These are phyloP conservation scores for Lethenteron reissneri DNA, from an alignment of 2,113 vertebrate genomes.

Conservation along the genomic window DNA sequence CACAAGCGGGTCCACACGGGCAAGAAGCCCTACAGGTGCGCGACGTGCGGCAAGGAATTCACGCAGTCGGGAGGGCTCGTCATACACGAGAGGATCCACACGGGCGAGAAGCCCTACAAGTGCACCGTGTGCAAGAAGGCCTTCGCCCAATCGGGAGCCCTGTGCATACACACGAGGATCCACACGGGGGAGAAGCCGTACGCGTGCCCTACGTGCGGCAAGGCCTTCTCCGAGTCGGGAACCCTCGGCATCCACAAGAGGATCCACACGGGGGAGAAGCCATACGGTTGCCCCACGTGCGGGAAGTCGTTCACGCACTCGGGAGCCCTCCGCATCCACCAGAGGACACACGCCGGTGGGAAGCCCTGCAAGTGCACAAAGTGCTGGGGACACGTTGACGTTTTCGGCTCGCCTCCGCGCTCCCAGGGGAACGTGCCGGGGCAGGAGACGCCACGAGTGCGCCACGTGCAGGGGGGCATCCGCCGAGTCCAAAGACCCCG, in stretches of 20 bases:
- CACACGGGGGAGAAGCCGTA: slow-evolving; percentile 8
- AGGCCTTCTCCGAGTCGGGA: slow-evolving; percentile 1
- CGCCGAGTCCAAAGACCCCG: not conserved
- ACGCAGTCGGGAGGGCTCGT: not conserved
- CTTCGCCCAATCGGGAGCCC: not conserved
- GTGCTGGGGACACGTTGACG: slow-evolving; percentile 13
- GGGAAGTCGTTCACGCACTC: not conserved
- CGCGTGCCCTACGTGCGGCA: not conserved
- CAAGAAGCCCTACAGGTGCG: slow-evolving; percentile 2
- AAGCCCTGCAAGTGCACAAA: slow-evolving; percentile 9
- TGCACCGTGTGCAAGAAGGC: slow-evolving; percentile 1
- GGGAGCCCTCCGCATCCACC: slow-evolving; percentile 7
- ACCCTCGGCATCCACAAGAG: slow-evolving; percentile 1
- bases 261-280: not conserved
- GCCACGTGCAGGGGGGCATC: slow-evolving; percentile 10
- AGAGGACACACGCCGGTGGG: slow-evolving; percentile 8
- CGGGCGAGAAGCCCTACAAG: slow-evolving; percentile 7
- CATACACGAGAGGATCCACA: slow-evolving; percentile 6
- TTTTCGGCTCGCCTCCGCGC: slow-evolving; percentile 10
- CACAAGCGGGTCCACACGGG: slow-evolving; percentile 6
- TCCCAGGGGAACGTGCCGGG: slow-evolving; percentile 11
- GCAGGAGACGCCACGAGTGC: slow-evolving; percentile 14
- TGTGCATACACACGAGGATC: not conserved
- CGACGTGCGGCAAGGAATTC: slow-evolving; percentile 5
- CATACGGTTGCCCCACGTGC: not conserved